A percentile compares a stretch with the other conserved stretches of the same genome.
phyloP scores from a whole-genome alignment of 2,113 vertebrate genomes.

The Uropsilus gracilis region DNA sequence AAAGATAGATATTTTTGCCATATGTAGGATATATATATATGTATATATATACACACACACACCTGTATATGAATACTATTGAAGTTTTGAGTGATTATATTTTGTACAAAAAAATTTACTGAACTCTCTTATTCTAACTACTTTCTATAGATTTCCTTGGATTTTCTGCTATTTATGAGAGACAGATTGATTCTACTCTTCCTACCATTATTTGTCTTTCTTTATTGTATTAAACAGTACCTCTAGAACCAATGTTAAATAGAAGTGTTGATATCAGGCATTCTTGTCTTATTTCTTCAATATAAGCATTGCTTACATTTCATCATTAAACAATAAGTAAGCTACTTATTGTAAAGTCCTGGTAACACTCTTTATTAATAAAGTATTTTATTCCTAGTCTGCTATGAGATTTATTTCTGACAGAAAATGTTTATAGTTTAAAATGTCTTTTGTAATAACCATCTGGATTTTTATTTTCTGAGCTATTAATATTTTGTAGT shows the following conservation, averaged over 20 bases:
- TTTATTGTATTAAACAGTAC: neutral
- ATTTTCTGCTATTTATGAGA: neutral
- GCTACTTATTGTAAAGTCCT: neutral
- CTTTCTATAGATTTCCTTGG: neutral
- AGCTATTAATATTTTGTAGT: neutral
- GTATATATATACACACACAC: neutral
- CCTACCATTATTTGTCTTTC: neutral
- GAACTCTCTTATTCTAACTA: neutral
- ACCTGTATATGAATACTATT: neutral
- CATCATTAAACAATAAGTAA: neutral
- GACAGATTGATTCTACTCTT: neutral
- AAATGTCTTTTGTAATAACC: neutral
- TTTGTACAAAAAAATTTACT: neutral
- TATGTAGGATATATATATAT: neutral
- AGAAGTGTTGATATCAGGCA: neutral
- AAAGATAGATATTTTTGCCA: too few species aligned
- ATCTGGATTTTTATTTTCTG: conserved; percentile 17
- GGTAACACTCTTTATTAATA: neutral
- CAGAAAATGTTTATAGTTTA: neutral
- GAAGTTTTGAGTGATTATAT: neutral
- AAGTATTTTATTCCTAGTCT: neutral
- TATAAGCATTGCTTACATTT: neutral
- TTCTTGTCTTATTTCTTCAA: neutral
- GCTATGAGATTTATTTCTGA: conserved; percentile 5
- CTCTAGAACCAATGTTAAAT: neutral